phyloP scores from a whole-genome alignment of 2,888 invertebrate genomes.

The Apamea anceps region DNA sequence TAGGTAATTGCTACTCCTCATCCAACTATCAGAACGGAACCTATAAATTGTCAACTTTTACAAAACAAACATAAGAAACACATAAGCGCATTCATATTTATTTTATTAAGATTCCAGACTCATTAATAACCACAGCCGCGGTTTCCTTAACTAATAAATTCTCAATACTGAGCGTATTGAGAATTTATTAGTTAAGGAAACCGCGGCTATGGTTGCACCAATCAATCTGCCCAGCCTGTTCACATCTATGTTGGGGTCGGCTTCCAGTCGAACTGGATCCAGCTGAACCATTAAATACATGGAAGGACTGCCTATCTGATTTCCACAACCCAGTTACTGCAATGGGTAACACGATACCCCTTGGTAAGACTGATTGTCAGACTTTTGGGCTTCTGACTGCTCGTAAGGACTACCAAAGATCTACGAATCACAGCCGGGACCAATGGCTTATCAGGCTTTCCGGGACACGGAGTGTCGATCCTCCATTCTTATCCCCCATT shows the following conservation, averaged over 20 bases:
- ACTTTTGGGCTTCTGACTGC: not conserved
- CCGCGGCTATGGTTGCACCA: not conserved
- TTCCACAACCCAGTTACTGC: too few species aligned
- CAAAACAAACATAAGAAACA: not conserved
- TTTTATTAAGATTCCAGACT: not conserved
- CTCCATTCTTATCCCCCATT: too few species aligned
- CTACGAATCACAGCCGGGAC: not conserved
- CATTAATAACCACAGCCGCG: too few species aligned
- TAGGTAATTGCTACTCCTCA: too few species aligned
- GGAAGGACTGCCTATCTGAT: not conserved
- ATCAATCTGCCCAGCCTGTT: not conserved
- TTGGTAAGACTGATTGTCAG: not conserved
- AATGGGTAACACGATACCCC: too few species aligned
- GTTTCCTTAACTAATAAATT: too few species aligned
- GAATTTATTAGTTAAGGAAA: not conserved
- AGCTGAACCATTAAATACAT: not conserved
- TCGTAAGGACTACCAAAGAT: not conserved
- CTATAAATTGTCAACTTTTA: not conserved
- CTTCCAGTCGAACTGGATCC: not conserved
- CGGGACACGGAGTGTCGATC: not conserved
- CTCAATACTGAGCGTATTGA: not conserved
- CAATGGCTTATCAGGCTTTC: not conserved
- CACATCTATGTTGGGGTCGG: not conserved
- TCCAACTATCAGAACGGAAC: not conserved
- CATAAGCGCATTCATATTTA: not conserved